Base-by-base conservation (phyloP, 2,888 invertebrate genomes). In the Himalopsyche japonica region DNA sequence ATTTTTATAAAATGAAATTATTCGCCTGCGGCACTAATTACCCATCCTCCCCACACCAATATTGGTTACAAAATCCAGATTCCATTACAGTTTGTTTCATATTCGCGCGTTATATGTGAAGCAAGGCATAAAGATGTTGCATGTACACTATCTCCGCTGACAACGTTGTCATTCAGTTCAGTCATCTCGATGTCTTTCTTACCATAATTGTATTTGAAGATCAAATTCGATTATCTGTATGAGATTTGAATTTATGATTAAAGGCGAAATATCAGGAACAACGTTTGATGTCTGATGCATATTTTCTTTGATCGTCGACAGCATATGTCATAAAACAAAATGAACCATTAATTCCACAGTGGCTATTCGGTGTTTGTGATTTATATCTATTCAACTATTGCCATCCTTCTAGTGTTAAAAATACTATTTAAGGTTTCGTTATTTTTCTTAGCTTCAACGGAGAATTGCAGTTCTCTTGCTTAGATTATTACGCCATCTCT, bases 321-420 rank as follows among this genome's bases (percentile, higher is more conserved):
- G 43, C 15, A 7, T 43, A 43, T 43, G 6, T 43, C 8, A 43
- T 43, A 0, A 15, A 43, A 43, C 43, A 43, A 43, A 43, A 43
- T 15, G 15, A 43, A 15, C 1, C 43, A 15, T 43, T 43, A 43
- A 43, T 15, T 43, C 15, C 15, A 43, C 43, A 43, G 43, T 43
- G 15, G 43, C 43, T 43, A 15, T 15, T 37, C 37, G 10, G 10
- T 8, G 37, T 37, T 37, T 8, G 10, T 7, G 37, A 8, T 37
- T 43, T 43, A 15, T 43, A 15, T 43, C 43, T 43, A 57, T 20
- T 57, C 57, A 70, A 30, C 3, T 30, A 12, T 70, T 12, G 70
- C 70, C 70, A 70, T 70, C 70, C 70, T 70, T 70, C 70, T 70
- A 70, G 70, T 70, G 70, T 70, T 70, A 70, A 70, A 70, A 70